phyloP scores from a whole-genome alignment of 2,113 vertebrate species.

The Aegotheles bennettii region DNA sequence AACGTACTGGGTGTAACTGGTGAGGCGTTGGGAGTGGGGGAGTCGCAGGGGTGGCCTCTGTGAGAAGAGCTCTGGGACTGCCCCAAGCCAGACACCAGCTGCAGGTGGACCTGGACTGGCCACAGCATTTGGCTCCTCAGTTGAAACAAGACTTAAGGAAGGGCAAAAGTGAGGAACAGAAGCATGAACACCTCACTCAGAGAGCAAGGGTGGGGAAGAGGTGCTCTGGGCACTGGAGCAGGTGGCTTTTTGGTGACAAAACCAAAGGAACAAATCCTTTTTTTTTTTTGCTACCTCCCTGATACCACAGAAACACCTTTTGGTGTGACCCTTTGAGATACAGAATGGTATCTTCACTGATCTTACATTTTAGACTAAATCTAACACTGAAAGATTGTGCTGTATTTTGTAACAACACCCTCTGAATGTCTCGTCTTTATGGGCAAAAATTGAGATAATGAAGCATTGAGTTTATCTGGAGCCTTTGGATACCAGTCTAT shows the following conservation, averaged over 20 bases:
- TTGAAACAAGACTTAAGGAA: neutral
- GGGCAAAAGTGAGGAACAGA: neutral
- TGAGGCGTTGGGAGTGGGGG: fast-evolving
- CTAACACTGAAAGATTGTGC: neutral
- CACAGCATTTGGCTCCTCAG: neutral
- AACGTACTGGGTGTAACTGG: fast-evolving
- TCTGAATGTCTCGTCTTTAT: neutral
- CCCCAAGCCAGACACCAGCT: neutral
- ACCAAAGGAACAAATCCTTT: neutral
- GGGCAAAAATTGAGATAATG: neutral
- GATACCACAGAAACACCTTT: neutral
- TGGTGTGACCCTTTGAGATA: too few species aligned
- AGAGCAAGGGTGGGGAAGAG: neutral
- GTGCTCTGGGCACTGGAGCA: neutral
- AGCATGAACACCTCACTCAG: neutral
- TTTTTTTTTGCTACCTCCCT: neutral
- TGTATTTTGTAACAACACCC: neutral
- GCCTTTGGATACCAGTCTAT: neutral
- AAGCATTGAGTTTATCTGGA: neutral
- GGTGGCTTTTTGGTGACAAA: neutral
- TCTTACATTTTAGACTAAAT: neutral
- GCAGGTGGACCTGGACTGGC: fast-evolving
- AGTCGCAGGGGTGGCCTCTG: neutral
- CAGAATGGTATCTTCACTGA: neutral
- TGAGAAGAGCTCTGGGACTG: too few species aligned